Conservation (phyloP, 2,888 invertebrate species). For the Sphecodes monilicornis region DNA sequence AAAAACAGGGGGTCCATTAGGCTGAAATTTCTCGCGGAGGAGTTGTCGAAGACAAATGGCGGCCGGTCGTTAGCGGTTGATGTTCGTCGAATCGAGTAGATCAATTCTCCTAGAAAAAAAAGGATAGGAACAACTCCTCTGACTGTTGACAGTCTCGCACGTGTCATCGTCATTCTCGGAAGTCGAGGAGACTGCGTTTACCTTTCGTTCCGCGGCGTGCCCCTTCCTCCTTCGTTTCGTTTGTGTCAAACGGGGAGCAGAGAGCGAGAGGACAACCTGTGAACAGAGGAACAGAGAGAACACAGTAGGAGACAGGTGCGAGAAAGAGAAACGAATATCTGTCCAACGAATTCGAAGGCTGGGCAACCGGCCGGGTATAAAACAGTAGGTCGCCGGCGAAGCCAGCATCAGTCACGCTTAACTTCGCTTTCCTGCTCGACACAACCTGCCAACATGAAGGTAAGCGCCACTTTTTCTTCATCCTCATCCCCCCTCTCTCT, state of each 20-base stretch:
- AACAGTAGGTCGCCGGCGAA: slow-evolving; percentile 68
- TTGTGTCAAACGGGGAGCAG: neutral
- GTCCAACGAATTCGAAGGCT: slow-evolving; percentile 75
- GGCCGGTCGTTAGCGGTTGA: neutral
- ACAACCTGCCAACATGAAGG: slow-evolving; percentile 76
- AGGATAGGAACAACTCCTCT: neutral
- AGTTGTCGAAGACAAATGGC: neutral
- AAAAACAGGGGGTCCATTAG: neutral
- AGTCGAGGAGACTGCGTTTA: slow-evolving; percentile 26
- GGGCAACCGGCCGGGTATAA: slow-evolving; percentile 75
- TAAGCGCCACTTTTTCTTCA: slow-evolving; percentile 61
- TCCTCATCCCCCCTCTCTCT: neutral
- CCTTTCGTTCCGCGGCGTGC: slow-evolving; percentile 39
- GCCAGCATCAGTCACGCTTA: slow-evolving; percentile 76
- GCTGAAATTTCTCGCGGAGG: neutral
- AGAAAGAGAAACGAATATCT: slow-evolving; percentile 36
- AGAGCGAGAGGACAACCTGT: neutral
- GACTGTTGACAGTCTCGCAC: slow-evolving; percentile 17
- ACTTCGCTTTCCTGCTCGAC: slow-evolving; percentile 62
- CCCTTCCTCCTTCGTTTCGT: slow-evolving; percentile 3
- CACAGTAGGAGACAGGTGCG: neutral
- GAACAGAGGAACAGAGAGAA: neutral
- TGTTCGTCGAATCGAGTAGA: neutral
- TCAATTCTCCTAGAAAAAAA: slow-evolving; percentile 24
- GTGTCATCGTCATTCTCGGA: slow-evolving; percentile 47